Evolutionary conservation across 1,140 invertebrate species (phyloP).

Genomic region (Campoletis sonorensis): DNA sequence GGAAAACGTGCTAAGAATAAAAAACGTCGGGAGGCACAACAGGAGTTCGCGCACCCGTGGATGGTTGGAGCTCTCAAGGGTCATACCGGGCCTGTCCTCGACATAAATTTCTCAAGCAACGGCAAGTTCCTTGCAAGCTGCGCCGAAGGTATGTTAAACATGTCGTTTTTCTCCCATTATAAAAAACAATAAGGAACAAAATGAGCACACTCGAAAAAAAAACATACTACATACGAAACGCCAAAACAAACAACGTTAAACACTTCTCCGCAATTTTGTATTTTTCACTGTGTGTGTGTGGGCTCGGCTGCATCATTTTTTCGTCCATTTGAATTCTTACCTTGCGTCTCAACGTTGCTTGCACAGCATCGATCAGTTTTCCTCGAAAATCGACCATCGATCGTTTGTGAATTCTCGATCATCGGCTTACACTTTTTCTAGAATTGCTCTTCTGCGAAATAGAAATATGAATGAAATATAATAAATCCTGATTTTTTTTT

Average conservation of each 20-base stretch:
- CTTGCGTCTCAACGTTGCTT: no score
- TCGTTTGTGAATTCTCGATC: no score
- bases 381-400: no score
- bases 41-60: conserved; percentile 83
- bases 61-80: conserved; percentile 87
- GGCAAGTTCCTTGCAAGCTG: conserved; percentile 90
- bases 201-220: background rate
- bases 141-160: conserved; percentile 84
- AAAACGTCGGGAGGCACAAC: conserved; percentile 69
- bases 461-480: no score
- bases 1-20: conserved; percentile 66
- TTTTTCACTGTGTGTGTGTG: background rate
- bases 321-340: background rate
- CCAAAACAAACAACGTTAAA: background rate
- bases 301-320: background rate
- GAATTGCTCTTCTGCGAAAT: no score
- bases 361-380: no score
- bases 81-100: conserved; percentile 83
- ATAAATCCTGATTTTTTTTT: no score
- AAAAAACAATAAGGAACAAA: background rate
- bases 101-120: conserved; percentile 88
- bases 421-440: no score
- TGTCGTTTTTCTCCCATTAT: conserved; percentile 15
- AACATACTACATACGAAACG: background rate
- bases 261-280: background rate